Evolutionary conservation across 2,888 invertebrate species (phyloP).

Genomic region (Parnassius mnemosyne): DNA sequence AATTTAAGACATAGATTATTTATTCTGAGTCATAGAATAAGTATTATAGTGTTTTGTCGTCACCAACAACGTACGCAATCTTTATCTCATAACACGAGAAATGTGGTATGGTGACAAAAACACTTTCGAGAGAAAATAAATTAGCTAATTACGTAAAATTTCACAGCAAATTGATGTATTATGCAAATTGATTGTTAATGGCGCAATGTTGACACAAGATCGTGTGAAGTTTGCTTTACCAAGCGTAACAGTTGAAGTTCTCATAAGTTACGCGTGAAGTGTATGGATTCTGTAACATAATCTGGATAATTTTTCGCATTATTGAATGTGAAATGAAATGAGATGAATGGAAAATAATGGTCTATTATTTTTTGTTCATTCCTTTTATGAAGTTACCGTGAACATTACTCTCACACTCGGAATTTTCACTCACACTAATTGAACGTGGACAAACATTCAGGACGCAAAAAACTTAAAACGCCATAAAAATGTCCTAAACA

Average conservation of each 20-base stretch:
- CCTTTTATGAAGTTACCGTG: too few relatives aligned
- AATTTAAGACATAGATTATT: too few relatives aligned
- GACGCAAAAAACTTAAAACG: too few relatives aligned
- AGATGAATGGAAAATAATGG: background rate
- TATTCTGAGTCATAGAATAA: too few relatives aligned
- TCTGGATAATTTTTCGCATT: conserved; percentile 6
- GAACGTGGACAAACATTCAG: too few relatives aligned
- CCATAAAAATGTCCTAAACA: too few relatives aligned
- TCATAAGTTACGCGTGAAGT: conserved; percentile 8
- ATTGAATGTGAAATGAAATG: conserved; percentile 2
- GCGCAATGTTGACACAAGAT: conserved; percentile 29
- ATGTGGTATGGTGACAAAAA: conserved; percentile 3
- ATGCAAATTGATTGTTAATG: conserved; percentile 28
- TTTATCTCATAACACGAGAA: conserved; percentile 1
- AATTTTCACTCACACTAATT: too few relatives aligned
- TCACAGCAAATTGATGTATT: conserved; percentile 24
- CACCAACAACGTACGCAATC: background rate
- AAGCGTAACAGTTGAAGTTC: conserved; percentile 15
- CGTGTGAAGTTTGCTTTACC: conserved; percentile 30
- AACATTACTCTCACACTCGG: too few relatives aligned
- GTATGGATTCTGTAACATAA: conserved; percentile 1
- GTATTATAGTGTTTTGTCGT: too few relatives aligned
- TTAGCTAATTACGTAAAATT: conserved; percentile 28
- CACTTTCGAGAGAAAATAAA: conserved; percentile 27
- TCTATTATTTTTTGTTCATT: too few relatives aligned